Conservation (phyloP, 2,113 vertebrate genomes). For the Centropristis striata region DNA sequence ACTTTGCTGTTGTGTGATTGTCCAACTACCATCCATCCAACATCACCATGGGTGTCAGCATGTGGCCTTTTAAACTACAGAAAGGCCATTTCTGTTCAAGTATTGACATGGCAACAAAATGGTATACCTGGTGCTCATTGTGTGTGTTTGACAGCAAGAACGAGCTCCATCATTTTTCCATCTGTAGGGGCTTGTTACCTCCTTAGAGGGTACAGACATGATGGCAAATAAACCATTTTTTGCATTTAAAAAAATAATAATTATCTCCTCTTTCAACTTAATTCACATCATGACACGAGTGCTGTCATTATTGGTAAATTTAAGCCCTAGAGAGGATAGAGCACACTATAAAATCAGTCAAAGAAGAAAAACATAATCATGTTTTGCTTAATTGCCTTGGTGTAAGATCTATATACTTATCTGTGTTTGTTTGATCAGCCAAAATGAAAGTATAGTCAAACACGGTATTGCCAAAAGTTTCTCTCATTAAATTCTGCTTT, state of each 20-base stretch:
- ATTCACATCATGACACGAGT: too few species aligned
- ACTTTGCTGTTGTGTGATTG: background rate
- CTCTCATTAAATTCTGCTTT: background rate
- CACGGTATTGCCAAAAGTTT: background rate
- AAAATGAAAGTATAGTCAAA: background rate
- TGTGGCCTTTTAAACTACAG: slow-evolving; percentile 2
- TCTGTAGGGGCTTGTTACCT: background rate
- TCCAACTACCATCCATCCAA: slow-evolving; percentile 3
- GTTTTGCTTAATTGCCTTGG: background rate
- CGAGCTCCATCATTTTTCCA: background rate
- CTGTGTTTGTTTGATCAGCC: background rate
- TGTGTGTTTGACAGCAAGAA: slow-evolving; percentile 1
- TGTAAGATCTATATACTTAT: background rate
- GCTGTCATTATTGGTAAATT: background rate
- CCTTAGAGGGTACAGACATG: background rate
- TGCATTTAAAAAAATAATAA: too few species aligned
- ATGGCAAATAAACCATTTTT: background rate
- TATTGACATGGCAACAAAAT: slow-evolving; percentile 21
- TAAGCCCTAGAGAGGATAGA: too few species aligned
- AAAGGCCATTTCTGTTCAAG: slow-evolving; percentile 1
- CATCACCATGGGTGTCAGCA: background rate
- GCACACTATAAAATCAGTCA: background rate
- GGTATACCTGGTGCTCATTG: background rate
- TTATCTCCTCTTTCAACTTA: too few species aligned
- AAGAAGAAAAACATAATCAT: background rate